A percentile compares a stretch with the other conserved stretches of the same genome.
These are phyloP conservation scores for Odiellus spinosus DNA, from an alignment of 2,888 invertebrate genomes.

Conservation along the genomic window DNA sequence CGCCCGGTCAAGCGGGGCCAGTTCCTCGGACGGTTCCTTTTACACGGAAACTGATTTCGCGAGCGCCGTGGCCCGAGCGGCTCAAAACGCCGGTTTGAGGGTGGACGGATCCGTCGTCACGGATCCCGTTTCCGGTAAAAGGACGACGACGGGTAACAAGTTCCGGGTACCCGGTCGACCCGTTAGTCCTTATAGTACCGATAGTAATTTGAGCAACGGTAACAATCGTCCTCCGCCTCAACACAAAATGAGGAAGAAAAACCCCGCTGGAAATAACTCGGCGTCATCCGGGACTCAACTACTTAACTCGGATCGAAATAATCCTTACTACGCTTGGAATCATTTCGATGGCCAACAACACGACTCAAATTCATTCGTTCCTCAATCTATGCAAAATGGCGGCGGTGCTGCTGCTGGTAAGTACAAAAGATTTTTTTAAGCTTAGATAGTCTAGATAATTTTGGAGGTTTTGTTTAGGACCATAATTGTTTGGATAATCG, in stretches of 20 bases:
- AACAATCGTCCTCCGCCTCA: slow-evolving; percentile 8
- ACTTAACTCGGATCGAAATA: too few species aligned
- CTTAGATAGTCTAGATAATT: too few species aligned
- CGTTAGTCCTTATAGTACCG: slow-evolving; percentile 32
- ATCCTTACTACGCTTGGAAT: too few species aligned
- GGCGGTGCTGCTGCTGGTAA: too few species aligned
- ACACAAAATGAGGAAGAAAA: slow-evolving; percentile 5
- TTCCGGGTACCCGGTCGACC: slow-evolving; percentile 19
- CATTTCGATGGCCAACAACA: too few species aligned
- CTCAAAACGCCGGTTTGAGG: slow-evolving; percentile 31
- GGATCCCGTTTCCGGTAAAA: slow-evolving; percentile 21
- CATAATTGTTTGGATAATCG: too few species aligned
- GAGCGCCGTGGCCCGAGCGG: slow-evolving; percentile 31
- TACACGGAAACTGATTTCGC: slow-evolving; percentile 33
- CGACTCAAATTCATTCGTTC: too few species aligned
- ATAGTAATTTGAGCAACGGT: slow-evolving; percentile 31
- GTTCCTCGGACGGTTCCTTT: slow-evolving; percentile 30
- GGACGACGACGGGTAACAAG: neutral
- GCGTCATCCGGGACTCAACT: too few species aligned
- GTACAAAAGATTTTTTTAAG: too few species aligned
- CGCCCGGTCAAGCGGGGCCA: slow-evolving; percentile 29
- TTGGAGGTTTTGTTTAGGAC: too few species aligned
- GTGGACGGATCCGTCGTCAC: slow-evolving; percentile 28
- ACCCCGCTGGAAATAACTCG: neutral
- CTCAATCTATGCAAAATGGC: too few species aligned